Evolutionary conservation across 2,113 vertebrate genomes (phyloP), one percentile per base, ranked within the genome.

Genomic region (Herpetotheres cachinnans): DNA sequence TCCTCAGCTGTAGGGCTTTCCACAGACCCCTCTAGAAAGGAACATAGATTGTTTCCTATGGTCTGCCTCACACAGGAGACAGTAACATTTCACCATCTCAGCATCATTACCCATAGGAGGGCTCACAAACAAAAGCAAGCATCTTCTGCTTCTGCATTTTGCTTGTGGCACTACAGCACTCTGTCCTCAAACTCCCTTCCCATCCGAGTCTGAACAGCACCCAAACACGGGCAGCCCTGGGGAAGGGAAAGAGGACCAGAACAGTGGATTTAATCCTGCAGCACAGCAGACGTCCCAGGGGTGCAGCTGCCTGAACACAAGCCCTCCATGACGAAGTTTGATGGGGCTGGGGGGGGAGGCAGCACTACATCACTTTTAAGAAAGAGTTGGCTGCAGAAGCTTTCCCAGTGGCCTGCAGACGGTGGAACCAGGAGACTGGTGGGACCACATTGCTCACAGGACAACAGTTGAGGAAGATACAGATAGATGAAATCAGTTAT

Each of bases 131-230:
- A 66, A 70, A 77, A 87, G 11, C 38, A 50, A 82, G 21, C 7
- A 42, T 3, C 8, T 14, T 69, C 32, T 32, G 11, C 10, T 93
- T 58, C 56, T 29, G 22, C 7, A 36, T 67, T 76, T 87, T 80
- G 16, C 10, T 49, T 40, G 25, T 29, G 44, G 24, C 34, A 86
- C 30, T 15, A 13, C 3, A 9, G 26, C 29, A 61, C 22, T 27
- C 29, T 22, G 26, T 26, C 17, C 22, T 16, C 29, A 82, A 8
- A 46, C 7, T 58, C 26, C 17, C 16, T 61, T 7, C 6, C 3
- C 0, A 20, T 55, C 76, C 0, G 0, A 65, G 20, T 36, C 0
- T 32, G 32, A 89, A 59, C 15, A 52, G n/a, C 4, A 4, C 10
- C 9, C 26, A 80, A 82, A 83, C 16, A 34, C 22, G 30, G 47